Evolutionary conservation across 2,888 invertebrate species (phyloP), one percentile per base, ranked within the genome.

Genomic region (Epsilonema sp.): DNA sequence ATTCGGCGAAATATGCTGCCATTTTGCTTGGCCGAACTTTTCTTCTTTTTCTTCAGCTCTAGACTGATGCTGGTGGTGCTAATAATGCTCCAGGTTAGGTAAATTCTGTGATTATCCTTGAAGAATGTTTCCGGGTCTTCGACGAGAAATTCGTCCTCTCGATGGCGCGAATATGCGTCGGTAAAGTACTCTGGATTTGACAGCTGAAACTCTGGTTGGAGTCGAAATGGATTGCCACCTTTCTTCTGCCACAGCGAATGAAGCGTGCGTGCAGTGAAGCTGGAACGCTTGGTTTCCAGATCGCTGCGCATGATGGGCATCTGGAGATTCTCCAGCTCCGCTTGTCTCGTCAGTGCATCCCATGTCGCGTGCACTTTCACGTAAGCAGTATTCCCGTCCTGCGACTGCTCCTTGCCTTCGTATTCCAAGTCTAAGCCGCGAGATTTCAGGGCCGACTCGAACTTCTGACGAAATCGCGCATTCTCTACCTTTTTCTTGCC

Each of bases 341-440:
- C 47, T 19, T 47, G 47, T 20, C 47, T 11, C 5, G 21, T 23
- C 23, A 47, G 26, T 4, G 47, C 47, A 16, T 26, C 20, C 42
- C 42, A 47, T 2, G 42, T 36, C 5, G 47, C 37, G 37, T 47
- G 47, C 3, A 47, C 22, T 26, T 47, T 47, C 16, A 42, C 26
- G 37, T 23, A 47, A 2, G 42, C 42, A 4, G 42, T 47, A 21
- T 47, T 42, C 11, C 42, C 43, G 25, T 50, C 48, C 20, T 40
- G 42, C 1, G 42, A 43, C 3, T 21, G n/a, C 8, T 44, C 49
- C 13, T 22, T 36, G n/a, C 36, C 26, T 22, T 51, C 51, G 37
- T 41, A 31, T 25, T 51, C 51, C 39, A 51, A 22, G 21, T 42
- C 31, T 1, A 51, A 40, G 3, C 51, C 51, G 20, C 40, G 31